Evolutionary conservation across 2,888 invertebrate genomes (phyloP).

Genomic region (Scotopteryx bipunctaria): DNA sequence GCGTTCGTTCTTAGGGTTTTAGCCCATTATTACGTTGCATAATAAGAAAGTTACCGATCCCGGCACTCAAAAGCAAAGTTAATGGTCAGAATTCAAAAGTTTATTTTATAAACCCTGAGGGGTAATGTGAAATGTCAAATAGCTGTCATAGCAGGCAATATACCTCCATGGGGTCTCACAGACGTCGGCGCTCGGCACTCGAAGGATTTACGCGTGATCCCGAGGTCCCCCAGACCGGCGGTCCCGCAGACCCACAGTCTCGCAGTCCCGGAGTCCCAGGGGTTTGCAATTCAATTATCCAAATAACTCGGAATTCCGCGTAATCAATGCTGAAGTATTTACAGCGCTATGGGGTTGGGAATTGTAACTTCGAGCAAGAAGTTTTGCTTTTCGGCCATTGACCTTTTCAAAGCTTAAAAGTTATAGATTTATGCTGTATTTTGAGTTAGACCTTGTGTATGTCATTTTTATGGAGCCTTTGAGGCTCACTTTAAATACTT

Average conservation of each 20-base stretch:
- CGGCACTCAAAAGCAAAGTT: too few relatives aligned
- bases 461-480: too few relatives aligned
- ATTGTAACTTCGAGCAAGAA: background rate
- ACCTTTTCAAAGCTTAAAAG: background rate
- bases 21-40: too few relatives aligned
- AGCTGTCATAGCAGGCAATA: background rate
- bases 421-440: too few relatives aligned
- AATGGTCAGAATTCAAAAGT: too few relatives aligned
- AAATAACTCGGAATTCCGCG: slow-evolving; percentile 12
- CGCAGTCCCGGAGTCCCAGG: background rate
- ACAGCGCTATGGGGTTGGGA: slow-evolving; percentile 7
- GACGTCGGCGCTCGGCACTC: background rate
- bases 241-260: background rate
- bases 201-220: slow-evolving; percentile 17
- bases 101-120: too few relatives aligned
- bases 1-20: too few relatives aligned
- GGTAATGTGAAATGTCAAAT: background rate
- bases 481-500: too few relatives aligned
- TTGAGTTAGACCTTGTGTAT: too few relatives aligned
- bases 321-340: slow-evolving; percentile 26
- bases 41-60: too few relatives aligned
- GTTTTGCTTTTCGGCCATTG: too few relatives aligned
- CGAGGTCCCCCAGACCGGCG: background rate
- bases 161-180: background rate
- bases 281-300: slow-evolving; percentile 22